phyloP scores from a whole-genome alignment of 1,140 invertebrate genomes.

The Agrypnia vestita region DNA sequence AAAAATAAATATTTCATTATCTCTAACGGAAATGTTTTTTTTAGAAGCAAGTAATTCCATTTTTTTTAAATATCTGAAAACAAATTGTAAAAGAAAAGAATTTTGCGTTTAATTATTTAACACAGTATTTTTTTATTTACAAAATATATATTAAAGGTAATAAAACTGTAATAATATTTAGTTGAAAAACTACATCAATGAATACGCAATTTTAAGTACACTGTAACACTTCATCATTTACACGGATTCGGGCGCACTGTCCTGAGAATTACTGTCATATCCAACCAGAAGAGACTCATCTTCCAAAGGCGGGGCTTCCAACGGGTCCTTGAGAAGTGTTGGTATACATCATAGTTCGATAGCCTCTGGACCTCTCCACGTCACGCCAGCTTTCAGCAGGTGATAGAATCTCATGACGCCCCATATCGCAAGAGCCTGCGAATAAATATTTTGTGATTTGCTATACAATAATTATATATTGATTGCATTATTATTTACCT shows the following conservation, averaged over 20 bases:
- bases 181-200: no score
- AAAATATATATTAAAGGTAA: no score
- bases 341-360: constrained; percentile 79
- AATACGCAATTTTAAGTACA: no score
- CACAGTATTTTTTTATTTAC: no score
- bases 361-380: constrained; percentile 81
- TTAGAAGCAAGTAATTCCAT: no score
- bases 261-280: constrained; percentile 64
- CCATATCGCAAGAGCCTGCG: constrained; percentile 78
- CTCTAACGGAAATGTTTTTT: no score
- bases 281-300: constrained; percentile 68
- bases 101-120: no score
- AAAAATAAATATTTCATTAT: no score
- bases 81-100: no score
- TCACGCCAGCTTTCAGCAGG: constrained; percentile 78
- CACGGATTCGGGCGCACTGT: constrained; percentile 25
- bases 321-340: constrained; percentile 46
- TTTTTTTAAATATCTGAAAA: no score
- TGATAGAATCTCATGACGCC: constrained; percentile 81
- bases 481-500: no score
- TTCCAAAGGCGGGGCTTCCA: constrained; percentile 59
- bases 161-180: no score
- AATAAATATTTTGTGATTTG: constrained; percentile 48
- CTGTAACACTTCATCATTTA: neutral
- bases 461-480: neutral